phyloP scores from a whole-genome alignment of 2,797 vertebrate genomes.

The Pangasius larnaudii region DNA sequence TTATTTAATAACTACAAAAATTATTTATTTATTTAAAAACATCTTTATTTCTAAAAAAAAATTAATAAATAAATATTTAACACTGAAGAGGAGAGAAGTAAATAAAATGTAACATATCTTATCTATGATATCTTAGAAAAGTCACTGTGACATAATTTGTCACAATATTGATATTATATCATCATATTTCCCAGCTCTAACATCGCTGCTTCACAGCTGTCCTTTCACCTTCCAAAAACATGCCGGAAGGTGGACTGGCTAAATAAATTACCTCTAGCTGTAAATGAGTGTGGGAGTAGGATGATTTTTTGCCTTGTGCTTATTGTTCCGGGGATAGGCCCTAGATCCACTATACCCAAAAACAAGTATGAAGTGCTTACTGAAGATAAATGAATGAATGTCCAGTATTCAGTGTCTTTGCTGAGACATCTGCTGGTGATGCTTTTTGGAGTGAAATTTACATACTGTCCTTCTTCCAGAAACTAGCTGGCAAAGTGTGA shows the following conservation, averaged over 20 bases:
- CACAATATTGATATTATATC: background rate
- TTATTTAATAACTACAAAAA: background rate
- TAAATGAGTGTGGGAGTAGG: background rate
- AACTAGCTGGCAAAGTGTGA: conserved; percentile 66
- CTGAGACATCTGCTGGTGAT: background rate
- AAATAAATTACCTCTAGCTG: background rate
- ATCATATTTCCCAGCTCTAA: background rate
- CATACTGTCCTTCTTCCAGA: conserved; percentile 43
- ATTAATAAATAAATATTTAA: background rate
- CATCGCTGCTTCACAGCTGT: background rate
- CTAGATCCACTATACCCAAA: background rate
- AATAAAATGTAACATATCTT: too few species aligned
- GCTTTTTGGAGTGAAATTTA: background rate
- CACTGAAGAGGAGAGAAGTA: background rate
- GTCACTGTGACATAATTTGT: background rate
- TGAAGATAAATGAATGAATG: background rate
- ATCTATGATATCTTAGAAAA: too few species aligned
- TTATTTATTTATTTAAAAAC: background rate
- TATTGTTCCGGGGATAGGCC: background rate
- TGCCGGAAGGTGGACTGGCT: background rate
- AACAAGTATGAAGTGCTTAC: too few species aligned
- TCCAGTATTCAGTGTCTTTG: background rate
- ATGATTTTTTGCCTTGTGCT: background rate
- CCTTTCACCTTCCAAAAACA: background rate
- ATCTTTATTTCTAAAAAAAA: background rate